phyloP scores from a whole-genome alignment of 37 sponge, comb jelly and placozoan species.

The Beroe ovata region DNA sequence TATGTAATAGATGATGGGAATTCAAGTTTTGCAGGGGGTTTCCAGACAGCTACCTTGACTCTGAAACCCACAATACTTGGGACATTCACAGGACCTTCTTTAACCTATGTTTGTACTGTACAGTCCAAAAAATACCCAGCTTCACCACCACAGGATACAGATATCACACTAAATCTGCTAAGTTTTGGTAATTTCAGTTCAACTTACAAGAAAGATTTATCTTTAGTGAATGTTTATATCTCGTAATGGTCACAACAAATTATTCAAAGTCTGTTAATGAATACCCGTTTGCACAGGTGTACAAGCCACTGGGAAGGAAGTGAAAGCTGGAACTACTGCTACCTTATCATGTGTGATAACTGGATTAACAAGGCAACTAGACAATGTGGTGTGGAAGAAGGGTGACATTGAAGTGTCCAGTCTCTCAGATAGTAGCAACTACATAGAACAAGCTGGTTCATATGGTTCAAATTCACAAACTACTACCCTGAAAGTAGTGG shows the following conservation, averaged over 20 bases:
- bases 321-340: background rate
- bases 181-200: background rate
- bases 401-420: background rate
- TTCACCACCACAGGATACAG: background rate
- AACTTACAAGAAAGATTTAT: background rate
- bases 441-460: background rate
- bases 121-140: background rate
- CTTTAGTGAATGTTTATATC: no score
- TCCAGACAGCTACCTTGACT: background rate
- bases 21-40: background rate
- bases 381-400: background rate
- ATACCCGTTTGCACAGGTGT: background rate
- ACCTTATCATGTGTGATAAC: background rate
- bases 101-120: background rate
- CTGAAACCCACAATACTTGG: background rate
- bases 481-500: background rate
- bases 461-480: background rate
- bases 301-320: background rate
- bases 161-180: background rate
- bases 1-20: background rate
- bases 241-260: no score
- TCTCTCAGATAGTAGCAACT: background rate
- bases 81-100: background rate
- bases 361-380: background rate
- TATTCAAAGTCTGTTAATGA: no score